Conservation (phyloP, 2,888 invertebrate species). For the Emesis furor region DNA sequence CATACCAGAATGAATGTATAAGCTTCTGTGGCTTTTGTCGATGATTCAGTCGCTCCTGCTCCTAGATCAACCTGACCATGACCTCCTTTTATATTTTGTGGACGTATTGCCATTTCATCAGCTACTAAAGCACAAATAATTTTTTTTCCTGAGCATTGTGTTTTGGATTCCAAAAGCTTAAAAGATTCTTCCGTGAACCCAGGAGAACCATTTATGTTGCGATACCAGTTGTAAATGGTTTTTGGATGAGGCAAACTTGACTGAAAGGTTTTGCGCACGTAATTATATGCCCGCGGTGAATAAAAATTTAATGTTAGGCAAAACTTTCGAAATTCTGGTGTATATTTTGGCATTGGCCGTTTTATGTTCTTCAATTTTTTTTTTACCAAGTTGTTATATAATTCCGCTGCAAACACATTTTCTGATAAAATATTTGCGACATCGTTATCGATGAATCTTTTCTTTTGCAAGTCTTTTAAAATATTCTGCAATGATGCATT, state of each 20-base stretch:
- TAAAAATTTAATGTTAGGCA: slow-evolving; percentile 64
- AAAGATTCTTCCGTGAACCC: slow-evolving; percentile 76
- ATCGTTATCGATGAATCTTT: slow-evolving; percentile 46
- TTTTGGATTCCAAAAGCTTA: slow-evolving; percentile 58
- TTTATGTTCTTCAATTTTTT: slow-evolving; percentile 27
- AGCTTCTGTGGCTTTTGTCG: slow-evolving; percentile 41
- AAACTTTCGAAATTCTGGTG: slow-evolving; percentile 61
- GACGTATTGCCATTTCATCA: slow-evolving; percentile 37
- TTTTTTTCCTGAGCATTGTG: slow-evolving; percentile 27
- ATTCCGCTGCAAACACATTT: slow-evolving; percentile 47
- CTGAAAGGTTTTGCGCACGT: slow-evolving; percentile 73
- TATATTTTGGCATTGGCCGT: slow-evolving; percentile 32
- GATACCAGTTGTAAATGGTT: slow-evolving; percentile 76
- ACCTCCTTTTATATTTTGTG: slow-evolving; percentile 27
- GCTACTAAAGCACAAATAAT: slow-evolving; percentile 35
- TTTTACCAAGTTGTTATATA: slow-evolving; percentile 44
- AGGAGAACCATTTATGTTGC: slow-evolving; percentile 67
- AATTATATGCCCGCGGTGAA: slow-evolving; percentile 70
- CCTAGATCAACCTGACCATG: slow-evolving; percentile 27
- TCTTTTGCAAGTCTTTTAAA: slow-evolving; percentile 34
- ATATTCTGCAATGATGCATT: slow-evolving; percentile 46
- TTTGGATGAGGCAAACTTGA: slow-evolving; percentile 74
- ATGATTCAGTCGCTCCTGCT: background rate
- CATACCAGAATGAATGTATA: slow-evolving; percentile 60
- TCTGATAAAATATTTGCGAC: slow-evolving; percentile 29